A percentile compares a stretch with the other conserved stretches of the same genome.
phyloP scores from a whole-genome alignment of 2,888 invertebrate genomes.

The Spisula solida region DNA sequence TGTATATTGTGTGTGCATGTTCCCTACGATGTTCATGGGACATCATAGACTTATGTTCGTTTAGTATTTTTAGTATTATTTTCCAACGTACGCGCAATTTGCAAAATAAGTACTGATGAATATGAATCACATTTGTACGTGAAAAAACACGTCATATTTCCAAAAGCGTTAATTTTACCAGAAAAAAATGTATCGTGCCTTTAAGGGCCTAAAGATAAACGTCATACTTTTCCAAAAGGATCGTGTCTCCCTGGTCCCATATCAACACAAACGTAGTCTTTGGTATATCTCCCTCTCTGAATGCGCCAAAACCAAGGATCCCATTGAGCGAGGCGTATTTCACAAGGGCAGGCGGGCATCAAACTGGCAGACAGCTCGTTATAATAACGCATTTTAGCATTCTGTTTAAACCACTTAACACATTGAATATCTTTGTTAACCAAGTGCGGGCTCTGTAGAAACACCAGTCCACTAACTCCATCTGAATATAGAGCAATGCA shows the following conservation, averaged over 20 bases:
- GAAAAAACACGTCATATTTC: no score
- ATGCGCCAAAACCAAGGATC: conserved; percentile 22
- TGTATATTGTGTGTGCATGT: no score
- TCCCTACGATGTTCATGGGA: no score
- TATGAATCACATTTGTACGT: no score
- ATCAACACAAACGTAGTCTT: conserved; percentile 4
- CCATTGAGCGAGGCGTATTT: conserved; percentile 1
- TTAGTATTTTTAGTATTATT: no score
- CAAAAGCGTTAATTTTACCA: no score
- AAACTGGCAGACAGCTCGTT: background rate
- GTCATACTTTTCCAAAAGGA: conserved; percentile 4
- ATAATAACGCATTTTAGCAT: background rate
- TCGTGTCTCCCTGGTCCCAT: background rate
- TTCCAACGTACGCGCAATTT: no score
- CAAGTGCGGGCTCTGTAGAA: background rate
- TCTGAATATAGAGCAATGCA: background rate
- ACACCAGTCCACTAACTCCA: background rate
- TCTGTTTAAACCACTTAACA: background rate
- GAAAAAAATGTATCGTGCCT: no score
- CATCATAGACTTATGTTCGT: no score
- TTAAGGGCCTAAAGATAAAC: no score
- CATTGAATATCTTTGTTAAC: background rate
- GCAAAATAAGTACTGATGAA: no score
- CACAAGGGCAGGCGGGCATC: conserved; percentile 20
- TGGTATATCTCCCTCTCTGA: background rate